Evolutionary conservation across 37 sponge, comb jelly and placozoan genomes (phyloP).

Genomic region (Trichoplax adhaerens): DNA sequence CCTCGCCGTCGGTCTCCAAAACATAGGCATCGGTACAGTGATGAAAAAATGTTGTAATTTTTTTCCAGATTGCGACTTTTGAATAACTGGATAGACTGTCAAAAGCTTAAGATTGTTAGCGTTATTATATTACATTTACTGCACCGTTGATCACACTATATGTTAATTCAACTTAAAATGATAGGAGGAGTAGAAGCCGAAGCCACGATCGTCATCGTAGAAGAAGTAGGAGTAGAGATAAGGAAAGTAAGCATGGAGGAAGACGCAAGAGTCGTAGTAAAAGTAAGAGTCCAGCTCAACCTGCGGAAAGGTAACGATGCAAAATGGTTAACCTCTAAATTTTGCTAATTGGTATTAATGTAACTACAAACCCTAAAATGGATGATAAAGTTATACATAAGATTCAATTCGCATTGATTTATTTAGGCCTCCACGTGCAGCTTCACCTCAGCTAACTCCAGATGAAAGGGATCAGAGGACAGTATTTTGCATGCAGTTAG

Average conservation of each 20-base stretch:
- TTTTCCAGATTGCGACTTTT: too few species aligned
- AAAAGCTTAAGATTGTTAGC: too few species aligned
- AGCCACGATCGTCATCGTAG: conserved; percentile 20
- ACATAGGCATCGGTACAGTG: too few species aligned
- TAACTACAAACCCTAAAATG: too few species aligned
- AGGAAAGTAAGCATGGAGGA: not conserved
- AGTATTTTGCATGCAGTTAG: conserved; percentile 95
- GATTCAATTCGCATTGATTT: not conserved
- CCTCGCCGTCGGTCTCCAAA: too few species aligned
- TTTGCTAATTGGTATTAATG: too few species aligned
- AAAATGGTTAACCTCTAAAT: too few species aligned
- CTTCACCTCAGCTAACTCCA: conserved; percentile 50
- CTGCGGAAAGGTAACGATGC: not conserved
- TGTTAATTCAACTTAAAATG: not conserved
- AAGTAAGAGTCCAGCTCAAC: not conserved
- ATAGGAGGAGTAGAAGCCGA: conserved; percentile 4
- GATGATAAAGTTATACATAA: too few species aligned
- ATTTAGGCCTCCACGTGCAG: conserved; percentile 7
- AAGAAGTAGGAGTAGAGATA: conserved; percentile 18
- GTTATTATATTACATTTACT: too few species aligned
- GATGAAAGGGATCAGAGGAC: conserved; percentile 76
- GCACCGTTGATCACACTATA: too few species aligned
- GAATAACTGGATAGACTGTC: too few species aligned
- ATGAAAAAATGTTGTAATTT: too few species aligned
- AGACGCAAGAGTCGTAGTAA: not conserved